These are phyloP conservation scores for Oryzias sinensis DNA, from an alignment of 2,797 vertebrate species.

Conservation along the genomic window DNA sequence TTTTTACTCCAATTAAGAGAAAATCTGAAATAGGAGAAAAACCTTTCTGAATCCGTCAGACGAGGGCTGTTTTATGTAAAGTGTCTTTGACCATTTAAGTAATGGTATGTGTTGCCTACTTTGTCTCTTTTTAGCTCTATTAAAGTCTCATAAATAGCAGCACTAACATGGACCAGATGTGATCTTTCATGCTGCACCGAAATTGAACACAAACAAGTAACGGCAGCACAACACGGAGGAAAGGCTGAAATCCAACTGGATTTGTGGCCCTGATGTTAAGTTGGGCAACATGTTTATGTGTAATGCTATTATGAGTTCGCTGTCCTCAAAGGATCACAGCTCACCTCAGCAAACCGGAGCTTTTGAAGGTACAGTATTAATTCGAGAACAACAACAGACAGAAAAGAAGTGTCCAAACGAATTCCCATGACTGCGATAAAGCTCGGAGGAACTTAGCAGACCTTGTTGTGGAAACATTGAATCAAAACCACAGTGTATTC, in stretches of 20 bases:
- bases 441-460: conserved; percentile 13
- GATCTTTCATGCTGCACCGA: conserved; percentile 46
- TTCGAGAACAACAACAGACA: conserved; percentile 21
- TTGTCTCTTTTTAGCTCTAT: conserved; percentile 70
- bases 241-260: conserved; percentile 38
- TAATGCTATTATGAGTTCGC: conserved; percentile 55
- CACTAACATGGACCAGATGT: conserved; percentile 74
- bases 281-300: conserved; percentile 38
- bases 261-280: conserved; percentile 33
- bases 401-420: conserved; percentile 20
- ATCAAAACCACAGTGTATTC: conserved; percentile 31
- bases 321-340: conserved; percentile 44
- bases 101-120: conserved; percentile 16
- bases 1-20: too few relatives aligned
- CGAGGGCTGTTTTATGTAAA: too few relatives aligned
- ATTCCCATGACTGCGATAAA: conserved; percentile 12
- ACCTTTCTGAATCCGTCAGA: too few relatives aligned
- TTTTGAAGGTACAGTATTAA: conserved; percentile 34
- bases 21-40: too few relatives aligned
- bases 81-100: too few relatives aligned
- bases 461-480: conserved; percentile 58
- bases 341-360: conserved; percentile 45
- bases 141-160: conserved; percentile 60
- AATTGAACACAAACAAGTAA: conserved; percentile 47
- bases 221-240: conserved; percentile 30